A percentile compares a stretch with the other conserved stretches of the same genome.
Conservation (phyloP, 2,113 vertebrate genomes). For the Urocolius indicus region DNA sequence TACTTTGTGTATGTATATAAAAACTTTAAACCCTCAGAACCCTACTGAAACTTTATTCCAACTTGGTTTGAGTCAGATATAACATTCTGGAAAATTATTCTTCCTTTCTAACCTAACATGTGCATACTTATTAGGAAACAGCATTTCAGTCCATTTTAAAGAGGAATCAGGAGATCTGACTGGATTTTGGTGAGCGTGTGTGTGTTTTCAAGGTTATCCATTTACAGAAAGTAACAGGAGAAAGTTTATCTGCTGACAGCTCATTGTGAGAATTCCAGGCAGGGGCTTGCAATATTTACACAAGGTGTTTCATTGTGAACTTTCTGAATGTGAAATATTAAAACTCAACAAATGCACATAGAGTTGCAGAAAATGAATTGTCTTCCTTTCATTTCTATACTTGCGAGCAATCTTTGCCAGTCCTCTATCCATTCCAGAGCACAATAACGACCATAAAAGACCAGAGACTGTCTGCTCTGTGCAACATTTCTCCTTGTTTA, state of each 20-base stretch:
- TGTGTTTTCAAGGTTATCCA: background rate
- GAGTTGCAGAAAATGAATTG: constrained; percentile 56
- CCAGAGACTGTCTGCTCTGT: constrained; percentile 22
- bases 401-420: constrained; percentile 46
- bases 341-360: background rate
- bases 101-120: background rate
- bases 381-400: constrained; percentile 39
- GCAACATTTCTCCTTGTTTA: constrained; percentile 61
- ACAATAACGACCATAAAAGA: background rate
- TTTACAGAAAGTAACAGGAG: background rate
- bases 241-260: constrained; percentile 57
- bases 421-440: constrained; percentile 16
- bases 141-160: background rate
- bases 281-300: constrained; percentile 39
- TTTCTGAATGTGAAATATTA: background rate
- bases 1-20: background rate
- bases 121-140: background rate
- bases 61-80: background rate
- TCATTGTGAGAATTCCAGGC: constrained; percentile 58
- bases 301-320: constrained; percentile 67
- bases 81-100: background rate
- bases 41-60: background rate
- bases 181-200: background rate
- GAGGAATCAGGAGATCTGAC: background rate
- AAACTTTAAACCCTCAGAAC: background rate